Conservation (phyloP, 2,888 invertebrate genomes). For the Petrophora chlorosata region DNA sequence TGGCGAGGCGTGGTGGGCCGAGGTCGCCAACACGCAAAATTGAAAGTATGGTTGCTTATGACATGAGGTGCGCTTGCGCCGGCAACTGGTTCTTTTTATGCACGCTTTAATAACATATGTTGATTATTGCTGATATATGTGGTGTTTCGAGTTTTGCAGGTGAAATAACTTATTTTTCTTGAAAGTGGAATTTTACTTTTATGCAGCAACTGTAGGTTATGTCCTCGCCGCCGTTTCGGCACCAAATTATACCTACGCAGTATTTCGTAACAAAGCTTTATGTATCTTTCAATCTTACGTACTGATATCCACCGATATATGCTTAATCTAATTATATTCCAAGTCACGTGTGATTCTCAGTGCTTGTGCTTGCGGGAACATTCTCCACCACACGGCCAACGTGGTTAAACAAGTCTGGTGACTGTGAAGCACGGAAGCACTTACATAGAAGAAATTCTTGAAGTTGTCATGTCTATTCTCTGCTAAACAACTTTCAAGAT, state of each 20-base stretch:
- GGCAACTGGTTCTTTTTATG: constrained; percentile 33
- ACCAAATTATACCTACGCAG: no score
- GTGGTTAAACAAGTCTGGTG: constrained; percentile 23
- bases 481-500: constrained; percentile 15
- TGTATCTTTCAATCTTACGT: no score
- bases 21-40: constrained; percentile 69
- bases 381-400: constrained; percentile 20
- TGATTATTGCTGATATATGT: not conserved
- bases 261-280: no score
- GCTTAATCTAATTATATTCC: not conserved
- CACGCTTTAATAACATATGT: constrained; percentile 7
- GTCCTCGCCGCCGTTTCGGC: no score
- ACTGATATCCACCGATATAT: no score
- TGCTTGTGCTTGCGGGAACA: constrained; percentile 8
- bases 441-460: constrained; percentile 25
- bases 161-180: not conserved
- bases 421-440: constrained; percentile 21
- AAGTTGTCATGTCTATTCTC: constrained; percentile 11
- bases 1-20: constrained; percentile 64
- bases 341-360: not conserved
- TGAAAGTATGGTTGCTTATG: constrained; percentile 62
- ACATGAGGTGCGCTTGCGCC: constrained; percentile 34
- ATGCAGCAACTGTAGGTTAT: no score
- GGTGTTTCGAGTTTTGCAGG: constrained; percentile 1
- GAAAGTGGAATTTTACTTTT: no score